Percentiles rank a stretch among this genome's conserved stretches.
These are phyloP conservation scores for Cyanistes caeruleus DNA, from an alignment of 2,113 vertebrate genomes.

Conservation along the genomic window DNA sequence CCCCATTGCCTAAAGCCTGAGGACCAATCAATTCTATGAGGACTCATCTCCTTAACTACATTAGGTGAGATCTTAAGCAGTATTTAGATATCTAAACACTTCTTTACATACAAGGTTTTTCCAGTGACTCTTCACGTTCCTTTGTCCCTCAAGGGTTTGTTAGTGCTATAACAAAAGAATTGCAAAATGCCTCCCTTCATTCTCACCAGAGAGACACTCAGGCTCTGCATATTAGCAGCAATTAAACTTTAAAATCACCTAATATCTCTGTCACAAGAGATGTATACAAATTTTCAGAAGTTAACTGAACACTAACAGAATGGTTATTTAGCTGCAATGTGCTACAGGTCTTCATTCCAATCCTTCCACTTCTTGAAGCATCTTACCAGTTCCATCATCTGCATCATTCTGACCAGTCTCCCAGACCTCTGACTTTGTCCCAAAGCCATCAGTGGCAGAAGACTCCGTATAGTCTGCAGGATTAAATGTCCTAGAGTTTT, in stretches of 20 bases:
- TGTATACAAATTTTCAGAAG: not conserved
- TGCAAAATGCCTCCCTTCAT: not conserved
- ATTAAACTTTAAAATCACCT: not conserved
- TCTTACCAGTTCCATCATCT: constrained; percentile 84
- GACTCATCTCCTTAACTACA: not conserved
- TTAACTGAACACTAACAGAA: not conserved
- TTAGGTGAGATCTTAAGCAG: not conserved
- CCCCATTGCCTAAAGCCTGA: not conserved
- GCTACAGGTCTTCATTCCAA: not conserved
- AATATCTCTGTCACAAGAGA: not conserved
- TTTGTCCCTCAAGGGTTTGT: not conserved
- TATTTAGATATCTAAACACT: not conserved
- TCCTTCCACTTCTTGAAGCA: constrained; percentile 12
- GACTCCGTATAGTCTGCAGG: constrained; percentile 89
- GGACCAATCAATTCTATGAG: not conserved
- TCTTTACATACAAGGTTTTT: not conserved
- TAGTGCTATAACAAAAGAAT: not conserved
- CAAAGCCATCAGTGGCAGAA: constrained; percentile 75
- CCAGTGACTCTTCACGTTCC: not conserved
- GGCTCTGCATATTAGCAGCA: not conserved
- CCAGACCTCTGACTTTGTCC: constrained; percentile 83
- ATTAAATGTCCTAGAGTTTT: constrained; percentile 87
- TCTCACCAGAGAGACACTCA: not conserved
- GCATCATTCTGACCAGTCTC: constrained; percentile 83
- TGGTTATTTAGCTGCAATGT: not conserved